phyloP scores from a whole-genome alignment of 2,888 invertebrate species.

The Octodonta nipae region DNA sequence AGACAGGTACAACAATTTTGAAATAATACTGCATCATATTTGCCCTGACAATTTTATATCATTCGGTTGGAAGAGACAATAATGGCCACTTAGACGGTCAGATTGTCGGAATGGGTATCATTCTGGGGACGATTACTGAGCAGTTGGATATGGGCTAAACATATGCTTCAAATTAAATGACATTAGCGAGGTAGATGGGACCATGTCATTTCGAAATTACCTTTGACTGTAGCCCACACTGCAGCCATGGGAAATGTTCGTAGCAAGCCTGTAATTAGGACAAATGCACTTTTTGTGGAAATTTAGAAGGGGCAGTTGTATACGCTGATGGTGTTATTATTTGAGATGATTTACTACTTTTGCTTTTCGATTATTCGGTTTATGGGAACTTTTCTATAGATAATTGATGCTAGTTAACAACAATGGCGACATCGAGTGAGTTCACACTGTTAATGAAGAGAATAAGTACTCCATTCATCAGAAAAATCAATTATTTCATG shows the following conservation, averaged over 20 bases:
- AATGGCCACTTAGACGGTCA: conserved; percentile 5
- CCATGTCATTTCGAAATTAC: conserved; percentile 27
- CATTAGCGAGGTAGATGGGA: conserved; percentile 24
- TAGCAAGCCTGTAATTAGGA: conserved; percentile 14
- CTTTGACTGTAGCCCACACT: conserved; percentile 7
- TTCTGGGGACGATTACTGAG: conserved; percentile 10
- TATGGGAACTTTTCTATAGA: too few relatives aligned
- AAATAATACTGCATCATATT: too few relatives aligned
- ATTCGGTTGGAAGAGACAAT: conserved; percentile 1
- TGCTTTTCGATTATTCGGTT: conserved; percentile 1
- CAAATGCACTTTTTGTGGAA: conserved; percentile 15
- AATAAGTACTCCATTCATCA: too few relatives aligned
- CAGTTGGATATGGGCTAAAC: conserved; percentile 20
- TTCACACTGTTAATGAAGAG: too few relatives aligned
- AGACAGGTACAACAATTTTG: conserved; percentile 2
- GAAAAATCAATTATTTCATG: too few relatives aligned
- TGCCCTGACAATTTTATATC: conserved; percentile 2
- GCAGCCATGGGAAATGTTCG: conserved; percentile 14
- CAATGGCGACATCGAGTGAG: too few relatives aligned
- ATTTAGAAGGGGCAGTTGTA: not conserved
- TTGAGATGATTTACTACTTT: conserved; percentile 1
- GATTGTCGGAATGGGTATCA: conserved; percentile 2
- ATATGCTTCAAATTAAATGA: conserved; percentile 31
- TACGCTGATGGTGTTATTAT: not conserved
- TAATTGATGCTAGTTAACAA: too few relatives aligned